Conservation (phyloP, 2,888 invertebrate species). For the Dasypogon diadema region DNA sequence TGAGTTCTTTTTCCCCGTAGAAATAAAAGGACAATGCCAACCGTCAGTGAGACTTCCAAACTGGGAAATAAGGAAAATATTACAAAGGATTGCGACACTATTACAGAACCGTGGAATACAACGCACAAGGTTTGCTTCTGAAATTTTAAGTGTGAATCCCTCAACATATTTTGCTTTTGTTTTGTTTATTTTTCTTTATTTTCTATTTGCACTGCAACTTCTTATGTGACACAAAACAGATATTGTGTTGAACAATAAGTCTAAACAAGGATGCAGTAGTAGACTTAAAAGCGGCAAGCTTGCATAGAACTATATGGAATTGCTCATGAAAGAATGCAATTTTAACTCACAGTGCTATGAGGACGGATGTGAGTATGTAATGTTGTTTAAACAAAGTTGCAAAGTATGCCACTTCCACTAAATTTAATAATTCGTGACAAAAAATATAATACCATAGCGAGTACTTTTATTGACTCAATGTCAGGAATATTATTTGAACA, state of each 20-base stretch:
- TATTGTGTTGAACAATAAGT: constrained; percentile 30
- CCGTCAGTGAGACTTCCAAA: not conserved
- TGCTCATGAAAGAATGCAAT: not conserved
- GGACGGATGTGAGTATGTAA: no score
- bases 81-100: not conserved
- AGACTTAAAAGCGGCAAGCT: not conserved
- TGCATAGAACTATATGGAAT: not conserved
- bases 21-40: not conserved
- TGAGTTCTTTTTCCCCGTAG: not conserved
- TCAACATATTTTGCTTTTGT: no score
- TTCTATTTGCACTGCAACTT: constrained; percentile 11
- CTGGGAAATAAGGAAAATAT: not conserved
- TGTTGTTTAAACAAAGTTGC: no score
- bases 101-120: not conserved
- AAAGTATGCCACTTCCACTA: no score
- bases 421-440: no score
- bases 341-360: no score
- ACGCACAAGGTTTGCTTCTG: not conserved
- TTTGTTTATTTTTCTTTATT: not conserved
- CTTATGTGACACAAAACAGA: constrained; percentile 5
- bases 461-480: no score
- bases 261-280: constrained; percentile 26
- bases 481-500: no score
- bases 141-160: not conserved
- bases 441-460: no score